Percentiles rank a stretch among this genome's conserved stretches.
Conservation (phyloP, 2,113 vertebrate species). For the Mus pahari region DNA sequence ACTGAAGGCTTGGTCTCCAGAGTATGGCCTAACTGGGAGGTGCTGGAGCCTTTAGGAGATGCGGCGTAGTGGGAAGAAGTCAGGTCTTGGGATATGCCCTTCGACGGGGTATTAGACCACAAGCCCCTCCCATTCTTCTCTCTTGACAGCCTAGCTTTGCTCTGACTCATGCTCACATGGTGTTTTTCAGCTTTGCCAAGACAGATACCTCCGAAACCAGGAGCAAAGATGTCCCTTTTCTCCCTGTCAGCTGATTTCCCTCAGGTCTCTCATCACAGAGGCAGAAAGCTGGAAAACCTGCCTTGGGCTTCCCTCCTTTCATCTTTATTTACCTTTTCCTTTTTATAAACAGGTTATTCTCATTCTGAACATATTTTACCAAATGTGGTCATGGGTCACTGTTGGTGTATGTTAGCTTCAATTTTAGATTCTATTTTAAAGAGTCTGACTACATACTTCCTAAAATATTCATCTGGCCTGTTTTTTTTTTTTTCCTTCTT, state of each 20-base stretch:
- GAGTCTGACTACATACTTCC: not conserved
- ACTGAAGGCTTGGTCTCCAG: not conserved
- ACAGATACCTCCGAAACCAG: not conserved
- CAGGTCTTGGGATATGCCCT: not conserved
- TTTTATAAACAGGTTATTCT: constrained; percentile 9
- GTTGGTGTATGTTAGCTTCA: not conserved
- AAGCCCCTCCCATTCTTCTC: no score
- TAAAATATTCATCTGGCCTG: not conserved
- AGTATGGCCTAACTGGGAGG: not conserved
- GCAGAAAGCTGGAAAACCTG: not conserved
- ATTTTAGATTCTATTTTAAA: constrained; percentile 17
- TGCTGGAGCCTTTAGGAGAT: not conserved
- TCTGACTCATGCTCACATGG: no score
- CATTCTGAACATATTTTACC: not conserved
- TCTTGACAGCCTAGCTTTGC: not conserved
- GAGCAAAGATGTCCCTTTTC: not conserved
- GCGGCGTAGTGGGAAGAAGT: not conserved
- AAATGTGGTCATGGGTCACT: not conserved
- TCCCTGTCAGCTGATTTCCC: not conserved
- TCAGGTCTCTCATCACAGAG: not conserved
- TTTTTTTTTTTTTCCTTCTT: not conserved
- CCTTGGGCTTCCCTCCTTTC: not conserved
- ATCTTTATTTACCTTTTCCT: not conserved
- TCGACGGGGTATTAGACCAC: no score
- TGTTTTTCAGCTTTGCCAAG: not conserved